Base-by-base conservation (phyloP, 1,140 invertebrate species). In the Drosophila simulans region DNA sequence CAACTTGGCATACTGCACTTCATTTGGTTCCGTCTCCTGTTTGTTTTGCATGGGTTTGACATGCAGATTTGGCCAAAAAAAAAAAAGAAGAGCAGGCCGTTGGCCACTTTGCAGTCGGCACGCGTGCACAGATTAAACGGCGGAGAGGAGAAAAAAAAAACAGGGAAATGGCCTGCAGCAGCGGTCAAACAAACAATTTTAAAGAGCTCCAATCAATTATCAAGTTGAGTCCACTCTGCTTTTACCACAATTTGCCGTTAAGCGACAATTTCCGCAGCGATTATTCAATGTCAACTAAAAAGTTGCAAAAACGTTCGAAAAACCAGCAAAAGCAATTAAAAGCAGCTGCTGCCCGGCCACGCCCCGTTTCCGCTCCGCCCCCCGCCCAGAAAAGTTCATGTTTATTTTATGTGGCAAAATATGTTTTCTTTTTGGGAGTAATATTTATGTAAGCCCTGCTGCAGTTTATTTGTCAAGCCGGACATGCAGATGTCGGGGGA, bases 241-340 rank as follows among this genome's bases (percentile, higher is more conserved):
- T 48, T 65, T 57, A 77, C 75, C 75, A 72, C 83, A 82, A 77
- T 82, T 82, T 88, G 45, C 70, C 65, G 75, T 71, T 88, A 88
- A 88, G 74, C 71, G 83, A 77, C 82, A 72, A 88, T 82, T 86
- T 88, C 75, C 75, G 82, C 83, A 88, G 65, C 66, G 58, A 88
- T 88, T 84, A 77, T 84, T 84, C 80, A 84, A 75, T 53, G 76
- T 63, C 68, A 78, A 75, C 74, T 60, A 62, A 64, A 45, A 66
- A 69, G 66, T 46, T 46, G 48, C 53, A 59, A 66, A 77, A 68
- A 65, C 56, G 57, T 56, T 43, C 39, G 63, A 49, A 64, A 77
- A 63, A 20, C 54, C 55, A 69, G 56, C 49, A 25, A 66, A 48
- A 53, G 57, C 73, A 85, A 86, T 86, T 86, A 78, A 85, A 85